Evolutionary conservation across 2,888 invertebrate genomes (phyloP), one percentile per base, ranked within the genome.

Genomic region (Sinhomidia bicolor): DNA sequence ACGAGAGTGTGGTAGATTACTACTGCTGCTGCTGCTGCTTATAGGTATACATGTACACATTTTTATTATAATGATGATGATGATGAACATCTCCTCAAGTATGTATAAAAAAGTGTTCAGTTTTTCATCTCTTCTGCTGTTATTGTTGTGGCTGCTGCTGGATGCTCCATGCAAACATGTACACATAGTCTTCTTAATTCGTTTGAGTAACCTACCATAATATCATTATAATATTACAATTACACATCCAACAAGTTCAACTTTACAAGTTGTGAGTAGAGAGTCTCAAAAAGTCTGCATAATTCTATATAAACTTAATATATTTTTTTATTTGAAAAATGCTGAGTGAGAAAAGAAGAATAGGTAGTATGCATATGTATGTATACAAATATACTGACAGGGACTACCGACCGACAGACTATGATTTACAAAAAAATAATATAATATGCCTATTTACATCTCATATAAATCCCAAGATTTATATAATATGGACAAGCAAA

Each of bases 381-480:
- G n/a, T n/a, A 44, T 44, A 32, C 5, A 57, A 57, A 57, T 9
- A 20, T 20, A 57, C 78, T 17, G 71, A 36, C 41, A 44, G 26
- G 47, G 57, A 57, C 78, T 78, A 57, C 78, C 78, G 57, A 78
- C 78, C 17, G 78, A 57, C 78, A 32, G 54, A 78, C 41, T 32
- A 78, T 57, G 54, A 57, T 32, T 57, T 57, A 36, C 57, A 78
- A 78, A 78, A 51, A 78, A 54, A 71, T 36, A 32, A 68, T 17
- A 41, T 68, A 68, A 41, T n/a, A n/a, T n/a, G n/a, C n/a, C n/a
- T n/a, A 32, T 6, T 12, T 47, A n/a, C 7, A 32, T 47, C 23
- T 36, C n/a, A 57, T 57, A 57, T 54, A 78, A 57, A 32, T 0
- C 54, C 47, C 7, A 78, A 54, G 29, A 9, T 32, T 17, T 36